These are phyloP conservation scores for Acrossocheilus wenchowensis DNA, from an alignment of 2,797 vertebrate species.

Conservation along the genomic window DNA sequence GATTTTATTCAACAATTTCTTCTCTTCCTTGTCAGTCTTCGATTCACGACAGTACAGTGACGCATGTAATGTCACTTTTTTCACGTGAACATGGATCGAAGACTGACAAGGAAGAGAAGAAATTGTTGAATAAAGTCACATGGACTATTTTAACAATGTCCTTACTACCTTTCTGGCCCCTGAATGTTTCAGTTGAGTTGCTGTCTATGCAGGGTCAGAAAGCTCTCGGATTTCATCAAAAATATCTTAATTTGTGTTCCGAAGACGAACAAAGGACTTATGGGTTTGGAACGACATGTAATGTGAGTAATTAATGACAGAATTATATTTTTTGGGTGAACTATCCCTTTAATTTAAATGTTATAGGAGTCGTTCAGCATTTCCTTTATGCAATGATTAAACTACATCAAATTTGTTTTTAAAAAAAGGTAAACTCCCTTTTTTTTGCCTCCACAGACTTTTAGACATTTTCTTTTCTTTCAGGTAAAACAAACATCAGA, in stretches of 20 bases:
- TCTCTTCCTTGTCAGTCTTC: no score
- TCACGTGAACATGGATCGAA: neutral
- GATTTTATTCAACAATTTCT: no score
- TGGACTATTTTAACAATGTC: neutral
- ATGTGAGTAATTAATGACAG: no score
- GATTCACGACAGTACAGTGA: no score
- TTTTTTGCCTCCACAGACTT: neutral
- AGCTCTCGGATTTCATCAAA: neutral
- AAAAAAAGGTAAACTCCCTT: neutral
- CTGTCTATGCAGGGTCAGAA: neutral
- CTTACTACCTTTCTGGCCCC: neutral
- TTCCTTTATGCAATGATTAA: neutral
- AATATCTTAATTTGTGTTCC: no score
- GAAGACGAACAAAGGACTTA: no score
- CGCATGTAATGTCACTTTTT: neutral
- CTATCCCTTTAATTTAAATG: neutral
- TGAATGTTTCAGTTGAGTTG: neutral
- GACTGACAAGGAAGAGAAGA: neutral
- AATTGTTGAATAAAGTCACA: neutral
- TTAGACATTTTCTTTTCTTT: neutral
- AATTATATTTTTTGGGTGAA: no score
- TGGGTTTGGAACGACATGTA: no score
- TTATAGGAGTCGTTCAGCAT: neutral
- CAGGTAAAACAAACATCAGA: neutral
- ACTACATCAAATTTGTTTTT: neutral